Conservation (phyloP, 2,797 vertebrate species). For the Labroides dimidiatus region DNA sequence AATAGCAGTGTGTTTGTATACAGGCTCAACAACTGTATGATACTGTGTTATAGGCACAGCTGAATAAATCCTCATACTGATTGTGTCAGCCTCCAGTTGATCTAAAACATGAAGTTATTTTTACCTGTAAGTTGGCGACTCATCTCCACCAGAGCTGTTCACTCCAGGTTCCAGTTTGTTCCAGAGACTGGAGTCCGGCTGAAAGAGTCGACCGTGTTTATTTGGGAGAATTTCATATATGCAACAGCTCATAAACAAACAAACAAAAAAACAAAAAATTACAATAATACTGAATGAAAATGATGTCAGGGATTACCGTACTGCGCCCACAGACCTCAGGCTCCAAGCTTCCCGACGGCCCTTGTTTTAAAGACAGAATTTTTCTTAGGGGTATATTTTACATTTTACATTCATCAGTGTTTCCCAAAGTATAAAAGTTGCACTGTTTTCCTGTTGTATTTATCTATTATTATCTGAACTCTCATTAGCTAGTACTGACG, state of each 20-base stretch:
- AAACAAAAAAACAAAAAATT: not conserved
- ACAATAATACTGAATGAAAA: not conserved
- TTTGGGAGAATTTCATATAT: not conserved
- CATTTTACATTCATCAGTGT: not conserved
- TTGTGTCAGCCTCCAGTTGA: not conserved
- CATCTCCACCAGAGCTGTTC: not conserved
- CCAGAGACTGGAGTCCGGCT: constrained; percentile 22
- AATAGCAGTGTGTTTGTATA: not conserved
- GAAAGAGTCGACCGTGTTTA: not conserved
- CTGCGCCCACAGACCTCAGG: not conserved
- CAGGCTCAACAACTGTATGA: too few species aligned
- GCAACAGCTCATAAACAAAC: not conserved
- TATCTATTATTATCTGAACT: too few species aligned
- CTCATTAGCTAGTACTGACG: too few species aligned
- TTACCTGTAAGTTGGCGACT: constrained; percentile 39
- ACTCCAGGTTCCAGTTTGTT: constrained; percentile 43
- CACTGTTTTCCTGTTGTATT: not conserved
- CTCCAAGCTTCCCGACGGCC: not conserved
- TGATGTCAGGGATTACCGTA: constrained; percentile 4
- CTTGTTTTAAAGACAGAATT: constrained; percentile 19
- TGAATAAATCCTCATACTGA: not conserved
- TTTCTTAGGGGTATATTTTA: not conserved
- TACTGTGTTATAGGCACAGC: too few species aligned
- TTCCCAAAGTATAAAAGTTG: not conserved
- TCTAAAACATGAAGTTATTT: not conserved